phyloP scores from a whole-genome alignment of 2,113 vertebrate genomes.

The Pardalotus punctatus region DNA sequence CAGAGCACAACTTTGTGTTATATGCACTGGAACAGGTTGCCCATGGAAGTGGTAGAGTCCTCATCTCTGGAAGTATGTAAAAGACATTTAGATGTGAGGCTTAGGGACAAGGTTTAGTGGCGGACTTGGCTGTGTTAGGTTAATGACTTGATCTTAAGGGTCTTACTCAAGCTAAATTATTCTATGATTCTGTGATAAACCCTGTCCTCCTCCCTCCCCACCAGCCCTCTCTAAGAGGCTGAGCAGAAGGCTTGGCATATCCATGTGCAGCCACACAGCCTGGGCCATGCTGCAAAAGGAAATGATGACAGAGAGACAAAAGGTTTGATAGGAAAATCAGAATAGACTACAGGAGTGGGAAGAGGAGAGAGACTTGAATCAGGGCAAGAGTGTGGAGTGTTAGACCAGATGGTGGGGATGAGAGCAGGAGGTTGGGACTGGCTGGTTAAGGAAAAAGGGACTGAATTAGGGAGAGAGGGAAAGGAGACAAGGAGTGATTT shows the following conservation, averaged over 20 bases:
- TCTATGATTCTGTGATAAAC: background rate
- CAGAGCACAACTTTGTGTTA: background rate
- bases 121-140: background rate
- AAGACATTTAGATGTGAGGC: background rate
- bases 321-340: background rate
- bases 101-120: background rate
- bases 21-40: background rate
- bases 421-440: background rate
- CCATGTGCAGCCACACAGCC: background rate
- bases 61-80: background rate
- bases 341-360: background rate
- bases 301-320: background rate
- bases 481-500: background rate
- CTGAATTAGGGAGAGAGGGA: background rate
- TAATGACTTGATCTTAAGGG: background rate
- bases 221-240: background rate
- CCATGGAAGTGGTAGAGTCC: background rate
- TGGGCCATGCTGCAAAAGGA: background rate
- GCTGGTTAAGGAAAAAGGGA: background rate
- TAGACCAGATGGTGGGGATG: background rate
- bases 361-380: background rate
- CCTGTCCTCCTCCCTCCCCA: background rate
- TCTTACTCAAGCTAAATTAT: background rate
- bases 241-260: background rate
- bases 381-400: background rate